A percentile compares a stretch with the other conserved stretches of the same genome.
These are phyloP conservation scores for Galerucella pusilla DNA, from an alignment of 2,888 invertebrate genomes.

Conservation along the genomic window DNA sequence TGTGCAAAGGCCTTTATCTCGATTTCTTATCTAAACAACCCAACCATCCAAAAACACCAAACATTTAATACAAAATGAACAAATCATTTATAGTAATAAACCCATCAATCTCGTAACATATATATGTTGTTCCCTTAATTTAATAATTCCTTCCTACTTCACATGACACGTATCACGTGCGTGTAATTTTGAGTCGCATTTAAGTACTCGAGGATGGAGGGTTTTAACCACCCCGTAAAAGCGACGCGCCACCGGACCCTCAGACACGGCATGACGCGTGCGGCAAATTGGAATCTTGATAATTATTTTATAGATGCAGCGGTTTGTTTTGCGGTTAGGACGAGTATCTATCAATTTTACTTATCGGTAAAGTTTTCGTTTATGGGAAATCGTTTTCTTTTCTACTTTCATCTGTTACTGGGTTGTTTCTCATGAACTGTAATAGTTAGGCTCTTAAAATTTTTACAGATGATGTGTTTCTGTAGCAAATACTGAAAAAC, in stretches of 20 bases:
- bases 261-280: constrained; percentile 24
- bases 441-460: neutral
- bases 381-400: neutral
- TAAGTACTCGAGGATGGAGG: constrained; percentile 28
- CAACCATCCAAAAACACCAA: neutral
- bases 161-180: constrained; percentile 49
- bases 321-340: constrained; percentile 23
- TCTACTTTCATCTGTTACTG: neutral
- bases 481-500: too few species aligned
- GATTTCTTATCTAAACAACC: too few species aligned
- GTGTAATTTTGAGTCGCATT: constrained; percentile 44
- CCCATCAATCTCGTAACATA: constrained; percentile 41
- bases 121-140: constrained; percentile 45
- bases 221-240: constrained; percentile 2
- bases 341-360: constrained; percentile 12
- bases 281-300: constrained; percentile 24
- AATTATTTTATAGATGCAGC: constrained; percentile 18
- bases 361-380: constrained; percentile 2
- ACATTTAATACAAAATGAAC: neutral
- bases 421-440: neutral
- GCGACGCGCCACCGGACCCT: constrained; percentile 10
- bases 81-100: constrained; percentile 18
- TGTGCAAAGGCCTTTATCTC: too few species aligned
- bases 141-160: constrained; percentile 49
- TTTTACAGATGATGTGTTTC: neutral